Base-by-base conservation (phyloP, 2,797 vertebrate genomes). In the Gymnoscopelus braueri region DNA sequence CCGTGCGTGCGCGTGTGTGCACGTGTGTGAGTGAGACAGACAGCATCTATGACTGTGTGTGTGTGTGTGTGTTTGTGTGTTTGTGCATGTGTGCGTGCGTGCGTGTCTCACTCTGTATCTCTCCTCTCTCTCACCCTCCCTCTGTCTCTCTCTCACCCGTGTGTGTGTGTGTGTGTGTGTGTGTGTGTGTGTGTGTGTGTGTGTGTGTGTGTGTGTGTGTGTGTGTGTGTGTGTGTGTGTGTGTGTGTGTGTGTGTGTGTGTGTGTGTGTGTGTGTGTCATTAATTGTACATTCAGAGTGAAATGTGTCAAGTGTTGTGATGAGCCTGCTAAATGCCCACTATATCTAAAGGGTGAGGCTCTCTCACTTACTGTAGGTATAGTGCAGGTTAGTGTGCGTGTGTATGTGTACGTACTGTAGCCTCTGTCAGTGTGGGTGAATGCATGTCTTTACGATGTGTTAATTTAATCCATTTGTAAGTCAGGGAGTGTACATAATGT, bases 261-360 rank as follows among this genome's bases (percentile, higher is more conserved):
- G 5, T 39, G 14, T 60, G 57, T 35, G 5, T 59, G 12, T 32
- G 44, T 62, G 19, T 19, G 19, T 19, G 19, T 19, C 19, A 19
- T 19, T 19, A 19, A 19, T 19, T 81, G 76, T 84, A 75, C 48
- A 80, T 78, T 88, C 81, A 80, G 69, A 87, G 61, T 65, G 79
- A 88, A 88, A 88, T 86, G 82, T 86, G 75, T 86, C 75, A 76
- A 75, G 82, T 84, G 82, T 83, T 83, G 75, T 78, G 82, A 91
- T 88, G 82, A 89, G 80, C 84, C 75, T 61, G 81, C 84, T 83
- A 83, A 80, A 83, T 80, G 74, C 69, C 74, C 73, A 79, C 74
- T 65, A 72, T 66, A 69, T 79, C 79, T 86, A 77, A 32, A 32
- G 32, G 26, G 32, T 32, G 32, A 5, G 32, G 32, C 32, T 32